Conservation (phyloP, 2,888 invertebrate genomes). For the Polymixis flavicincta region DNA sequence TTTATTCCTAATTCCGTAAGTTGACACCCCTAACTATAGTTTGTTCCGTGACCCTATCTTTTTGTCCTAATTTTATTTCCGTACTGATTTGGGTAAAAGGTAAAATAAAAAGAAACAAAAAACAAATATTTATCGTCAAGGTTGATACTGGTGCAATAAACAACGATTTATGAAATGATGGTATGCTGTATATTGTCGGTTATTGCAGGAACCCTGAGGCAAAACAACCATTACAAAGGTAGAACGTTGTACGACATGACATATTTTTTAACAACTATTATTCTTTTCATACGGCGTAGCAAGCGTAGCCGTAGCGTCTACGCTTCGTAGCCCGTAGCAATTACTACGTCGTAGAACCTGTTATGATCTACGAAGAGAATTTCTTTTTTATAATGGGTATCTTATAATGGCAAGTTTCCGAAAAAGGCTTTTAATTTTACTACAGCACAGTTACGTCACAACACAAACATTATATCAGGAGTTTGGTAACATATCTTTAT, state of each 20-base stretch:
- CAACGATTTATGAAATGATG: constrained; percentile 35
- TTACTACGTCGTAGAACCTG: neutral
- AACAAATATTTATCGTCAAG: constrained; percentile 22
- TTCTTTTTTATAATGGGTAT: neutral
- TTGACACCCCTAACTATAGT: constrained; percentile 26
- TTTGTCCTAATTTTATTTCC: constrained; percentile 36
- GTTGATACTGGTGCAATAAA: constrained; percentile 39
- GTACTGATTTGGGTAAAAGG: constrained; percentile 16
- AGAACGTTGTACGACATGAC: constrained; percentile 1
- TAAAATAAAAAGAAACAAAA: constrained; percentile 29
- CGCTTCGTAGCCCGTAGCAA: constrained; percentile 27
- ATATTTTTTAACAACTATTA: constrained; percentile 2
- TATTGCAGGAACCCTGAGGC: constrained; percentile 12
- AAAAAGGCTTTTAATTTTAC: neutral
- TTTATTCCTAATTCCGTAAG: neutral
- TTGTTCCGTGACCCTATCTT: constrained; percentile 23
- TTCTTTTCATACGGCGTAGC: constrained; percentile 21
- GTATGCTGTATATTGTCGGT: constrained; percentile 1
- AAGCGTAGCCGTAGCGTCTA: constrained; percentile 24
- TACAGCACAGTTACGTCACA: neutral
- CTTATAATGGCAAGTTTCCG: neutral
- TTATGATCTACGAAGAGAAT: neutral
- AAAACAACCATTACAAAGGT: constrained; percentile 10
- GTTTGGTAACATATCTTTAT: neutral
- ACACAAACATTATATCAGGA: neutral